Conservation (phyloP, 2,113 vertebrate species). For the Taurulus bubalis region DNA sequence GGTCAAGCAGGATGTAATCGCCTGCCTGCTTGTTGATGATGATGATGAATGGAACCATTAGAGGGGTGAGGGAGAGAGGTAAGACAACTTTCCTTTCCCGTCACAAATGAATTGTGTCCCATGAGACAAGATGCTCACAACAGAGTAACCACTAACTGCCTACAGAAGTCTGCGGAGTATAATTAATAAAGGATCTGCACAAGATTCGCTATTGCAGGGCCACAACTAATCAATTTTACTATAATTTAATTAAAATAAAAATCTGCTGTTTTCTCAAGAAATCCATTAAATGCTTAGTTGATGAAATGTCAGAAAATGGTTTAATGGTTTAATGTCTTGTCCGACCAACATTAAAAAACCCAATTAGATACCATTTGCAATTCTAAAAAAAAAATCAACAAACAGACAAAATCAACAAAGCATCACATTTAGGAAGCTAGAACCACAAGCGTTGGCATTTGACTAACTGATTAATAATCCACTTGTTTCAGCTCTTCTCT, state of each 20-base stretch:
- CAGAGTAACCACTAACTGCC: constrained; percentile 40
- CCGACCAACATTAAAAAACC: not conserved
- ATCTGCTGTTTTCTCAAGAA: not conserved
- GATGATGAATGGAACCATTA: constrained; percentile 67
- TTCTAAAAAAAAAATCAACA: not conserved
- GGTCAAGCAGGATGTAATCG: constrained; percentile 55
- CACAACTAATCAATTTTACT: not conserved
- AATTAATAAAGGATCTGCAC: not conserved
- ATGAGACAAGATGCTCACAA: constrained; percentile 51
- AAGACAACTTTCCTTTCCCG: constrained; percentile 49
- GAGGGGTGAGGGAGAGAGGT: constrained; percentile 35
- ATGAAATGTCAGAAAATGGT: not conserved
- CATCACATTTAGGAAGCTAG: not conserved
- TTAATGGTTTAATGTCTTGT: not conserved
- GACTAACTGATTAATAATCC: not conserved
- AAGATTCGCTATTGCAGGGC: not conserved
- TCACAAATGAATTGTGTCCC: constrained; percentile 64
- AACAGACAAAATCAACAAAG: not conserved
- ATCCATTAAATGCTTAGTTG: not conserved
- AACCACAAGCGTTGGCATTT: not conserved
- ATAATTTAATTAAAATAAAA: not conserved
- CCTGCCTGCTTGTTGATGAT: constrained; percentile 57
- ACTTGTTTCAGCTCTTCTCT: not conserved
- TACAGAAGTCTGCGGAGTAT: constrained; percentile 2
- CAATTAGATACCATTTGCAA: not conserved